Conservation (phyloP, 2,113 vertebrate species). For the Malurus melanocephalus region DNA sequence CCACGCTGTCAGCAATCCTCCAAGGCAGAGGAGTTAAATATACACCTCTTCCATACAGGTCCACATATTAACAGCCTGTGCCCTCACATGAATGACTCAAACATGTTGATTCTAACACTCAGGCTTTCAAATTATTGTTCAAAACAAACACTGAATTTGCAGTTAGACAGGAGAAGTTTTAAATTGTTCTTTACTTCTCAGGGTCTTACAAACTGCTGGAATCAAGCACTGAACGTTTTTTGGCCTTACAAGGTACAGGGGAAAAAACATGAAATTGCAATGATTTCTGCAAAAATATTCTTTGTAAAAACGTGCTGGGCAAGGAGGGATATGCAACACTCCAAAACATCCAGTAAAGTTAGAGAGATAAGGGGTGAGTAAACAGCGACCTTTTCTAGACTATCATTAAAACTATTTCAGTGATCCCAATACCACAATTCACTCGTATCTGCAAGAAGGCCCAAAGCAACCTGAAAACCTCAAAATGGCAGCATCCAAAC, state of each 20-base stretch:
- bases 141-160: background rate
- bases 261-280: background rate
- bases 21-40: background rate
- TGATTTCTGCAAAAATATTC: background rate
- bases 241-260: background rate
- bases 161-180: background rate
- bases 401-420: background rate
- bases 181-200: background rate
- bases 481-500: background rate
- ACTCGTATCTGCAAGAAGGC: background rate
- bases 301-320: background rate
- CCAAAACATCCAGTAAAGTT: background rate
- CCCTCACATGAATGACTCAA: background rate
- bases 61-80: background rate
- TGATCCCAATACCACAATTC: background rate
- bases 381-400: background rate
- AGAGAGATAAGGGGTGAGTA: background rate
- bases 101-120: background rate
- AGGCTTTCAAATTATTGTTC: background rate
- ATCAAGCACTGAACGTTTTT: rapidly evolving
- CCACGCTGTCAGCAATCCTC: background rate
- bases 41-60: background rate
- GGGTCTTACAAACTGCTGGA: background rate
- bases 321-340: background rate
- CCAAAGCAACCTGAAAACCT: background rate